Conservation (phyloP, 2,113 vertebrate species). For the Anseranas semipalmata region DNA sequence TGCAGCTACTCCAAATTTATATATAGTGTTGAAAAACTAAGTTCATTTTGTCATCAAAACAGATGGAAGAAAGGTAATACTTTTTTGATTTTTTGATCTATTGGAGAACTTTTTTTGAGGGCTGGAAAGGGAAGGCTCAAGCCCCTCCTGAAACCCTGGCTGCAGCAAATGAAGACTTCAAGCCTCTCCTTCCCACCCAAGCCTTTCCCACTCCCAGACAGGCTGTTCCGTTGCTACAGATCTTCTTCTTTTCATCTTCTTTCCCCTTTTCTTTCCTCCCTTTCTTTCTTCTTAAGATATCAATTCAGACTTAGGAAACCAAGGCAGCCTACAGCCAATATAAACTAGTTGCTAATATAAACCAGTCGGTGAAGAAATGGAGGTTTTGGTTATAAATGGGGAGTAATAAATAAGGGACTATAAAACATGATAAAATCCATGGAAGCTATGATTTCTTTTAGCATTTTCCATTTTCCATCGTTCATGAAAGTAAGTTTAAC, state of each 20-base stretch:
- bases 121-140: background rate
- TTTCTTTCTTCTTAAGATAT: background rate
- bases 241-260: background rate
- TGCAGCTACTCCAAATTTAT: background rate
- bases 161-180: background rate
- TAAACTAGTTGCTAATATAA: background rate
- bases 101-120: background rate
- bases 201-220: background rate
- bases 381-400: background rate
- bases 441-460: background rate
- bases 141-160: background rate
- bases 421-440: background rate
- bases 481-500: background rate
- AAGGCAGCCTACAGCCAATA: background rate
- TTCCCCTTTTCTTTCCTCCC: background rate
- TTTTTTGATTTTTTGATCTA: background rate
- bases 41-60: background rate
- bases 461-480: background rate
- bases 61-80: background rate
- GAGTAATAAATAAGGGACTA: background rate
- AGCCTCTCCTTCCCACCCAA: background rate
- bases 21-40: background rate
- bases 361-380: background rate
- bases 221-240: too few relatives aligned
- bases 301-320: background rate